Percentiles rank a stretch among this genome's conserved stretches.
phyloP scores from a whole-genome alignment of 2,888 invertebrate species.

The Notodonta dromedarius region DNA sequence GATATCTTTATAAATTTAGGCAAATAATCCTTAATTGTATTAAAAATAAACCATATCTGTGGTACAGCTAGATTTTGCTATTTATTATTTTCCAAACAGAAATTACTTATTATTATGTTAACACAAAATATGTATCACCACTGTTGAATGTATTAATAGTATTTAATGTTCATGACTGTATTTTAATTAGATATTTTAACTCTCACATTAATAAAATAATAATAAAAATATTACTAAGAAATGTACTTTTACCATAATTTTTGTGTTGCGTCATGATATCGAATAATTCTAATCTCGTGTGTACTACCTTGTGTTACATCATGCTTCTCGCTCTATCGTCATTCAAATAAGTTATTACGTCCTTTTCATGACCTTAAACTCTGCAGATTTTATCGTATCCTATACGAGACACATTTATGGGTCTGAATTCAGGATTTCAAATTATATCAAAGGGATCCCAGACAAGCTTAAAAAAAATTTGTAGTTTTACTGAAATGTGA shows the following conservation, averaged over 20 bases:
- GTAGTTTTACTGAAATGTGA: constrained; percentile 8
- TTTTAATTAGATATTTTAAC: too few species aligned
- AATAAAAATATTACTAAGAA: too few species aligned
- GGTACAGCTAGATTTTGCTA: too few species aligned
- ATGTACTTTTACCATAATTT: not conserved
- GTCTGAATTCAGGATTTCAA: constrained; percentile 34
- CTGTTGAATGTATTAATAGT: too few species aligned
- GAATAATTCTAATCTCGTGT: constrained; percentile 31
- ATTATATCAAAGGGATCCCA: constrained; percentile 7
- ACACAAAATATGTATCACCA: too few species aligned
- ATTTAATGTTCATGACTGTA: too few species aligned
- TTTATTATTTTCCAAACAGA: too few species aligned
- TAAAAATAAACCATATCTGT: too few species aligned
- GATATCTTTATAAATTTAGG: too few species aligned
- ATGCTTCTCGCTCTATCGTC: constrained; percentile 54
- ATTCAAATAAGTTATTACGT: constrained; percentile 40
- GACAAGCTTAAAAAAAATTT: not conserved
- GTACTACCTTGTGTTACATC: constrained; percentile 51
- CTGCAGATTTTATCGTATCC: constrained; percentile 49
- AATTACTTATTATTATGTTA: too few species aligned
- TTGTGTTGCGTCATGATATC: constrained; percentile 18
- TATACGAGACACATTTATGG: constrained; percentile 26
- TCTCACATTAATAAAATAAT: not conserved
- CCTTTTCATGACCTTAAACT: constrained; percentile 77
- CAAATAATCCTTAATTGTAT: too few species aligned